Base-by-base conservation (phyloP, 2,113 vertebrate genomes). In the Barnardius zonarius region DNA sequence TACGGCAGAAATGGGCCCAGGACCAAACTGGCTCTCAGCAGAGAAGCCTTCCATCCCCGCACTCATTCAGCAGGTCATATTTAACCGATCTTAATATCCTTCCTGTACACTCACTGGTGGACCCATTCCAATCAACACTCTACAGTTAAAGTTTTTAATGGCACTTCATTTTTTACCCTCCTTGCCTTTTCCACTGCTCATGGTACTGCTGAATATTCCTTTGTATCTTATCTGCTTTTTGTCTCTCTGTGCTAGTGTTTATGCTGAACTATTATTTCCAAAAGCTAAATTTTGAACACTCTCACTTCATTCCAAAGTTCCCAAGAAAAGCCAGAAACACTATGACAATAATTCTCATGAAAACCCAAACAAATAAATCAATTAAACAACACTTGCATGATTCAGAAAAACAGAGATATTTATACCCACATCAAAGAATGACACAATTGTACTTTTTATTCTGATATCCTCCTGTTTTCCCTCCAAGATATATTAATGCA, bases 361-460 rank as follows among this genome's bases (percentile, higher is more conserved):
- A 95, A 94, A 55, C 44, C 39, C 81, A 92, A 93, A 82, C 62
- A 91, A 91, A 95, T 78, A 67, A 81, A 93, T 68, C 83, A 74
- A 62, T 88, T 69, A 83, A 95, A 84, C 23, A 72, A 69, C 43
- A 37, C 57, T 78, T 52, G 18, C 43, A n/a, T 87, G 70, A 51
- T 72, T 91, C 82, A 84, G 69, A 92, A 84, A 79, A 27, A 95
- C 74, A 86, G 62, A 85, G 19, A 76, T 44, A 87, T 41, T 79
- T 62, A 91, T 79, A n/a, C 44, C 69, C 31, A 33, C 20, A 44
- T 76, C 82, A 83, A 94, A 92, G 74, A 97, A 85, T 54, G 31
- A 69, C 41, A 83, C 33, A 24, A 49, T 37, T 80, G 59, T 90
- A 41, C n/a, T 79, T 84, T 95, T 76, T n/a, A 30, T 75, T 72